These are phyloP conservation scores for Tanytarsus gracilentus DNA, from an alignment of 2,888 invertebrate species.

Conservation along the genomic window DNA sequence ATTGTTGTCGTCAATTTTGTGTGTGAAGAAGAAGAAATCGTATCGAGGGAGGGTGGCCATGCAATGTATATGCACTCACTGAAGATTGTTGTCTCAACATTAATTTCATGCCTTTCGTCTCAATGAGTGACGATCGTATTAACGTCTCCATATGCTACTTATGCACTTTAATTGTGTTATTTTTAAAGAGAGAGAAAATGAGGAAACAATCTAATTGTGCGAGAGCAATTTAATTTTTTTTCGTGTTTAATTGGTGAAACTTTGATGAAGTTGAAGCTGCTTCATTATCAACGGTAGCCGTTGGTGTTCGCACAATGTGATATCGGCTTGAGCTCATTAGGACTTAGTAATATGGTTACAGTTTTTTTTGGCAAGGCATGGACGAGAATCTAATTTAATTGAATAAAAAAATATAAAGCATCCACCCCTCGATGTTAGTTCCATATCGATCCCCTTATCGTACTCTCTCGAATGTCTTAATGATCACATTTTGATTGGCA, in stretches of 20 bases:
- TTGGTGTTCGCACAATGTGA: no score
- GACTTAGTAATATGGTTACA: no score
- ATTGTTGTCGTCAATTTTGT: slow-evolving; percentile 7
- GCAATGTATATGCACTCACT: background rate
- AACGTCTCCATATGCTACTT: background rate
- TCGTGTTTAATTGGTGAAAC: background rate
- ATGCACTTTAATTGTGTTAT: background rate
- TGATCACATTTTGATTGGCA: no score
- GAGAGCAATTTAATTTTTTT: background rate
- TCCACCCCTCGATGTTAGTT: no score
- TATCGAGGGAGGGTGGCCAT: slow-evolving; percentile 18
- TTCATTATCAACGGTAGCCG: no score
- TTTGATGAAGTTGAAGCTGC: no score
- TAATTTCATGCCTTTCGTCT: slow-evolving; percentile 9
- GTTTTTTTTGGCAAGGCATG: no score
- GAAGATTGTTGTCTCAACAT: background rate
- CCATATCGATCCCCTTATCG: no score
- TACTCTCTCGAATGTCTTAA: no score
- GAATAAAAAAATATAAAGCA: no score
- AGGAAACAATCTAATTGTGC: background rate
- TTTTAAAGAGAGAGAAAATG: background rate
- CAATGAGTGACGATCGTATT: background rate
- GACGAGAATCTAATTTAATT: no score
- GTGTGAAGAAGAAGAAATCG: background rate
- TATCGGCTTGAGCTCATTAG: no score